Conservation (phyloP, 2,888 invertebrate species). For the Parnassius mnemosyne region DNA sequence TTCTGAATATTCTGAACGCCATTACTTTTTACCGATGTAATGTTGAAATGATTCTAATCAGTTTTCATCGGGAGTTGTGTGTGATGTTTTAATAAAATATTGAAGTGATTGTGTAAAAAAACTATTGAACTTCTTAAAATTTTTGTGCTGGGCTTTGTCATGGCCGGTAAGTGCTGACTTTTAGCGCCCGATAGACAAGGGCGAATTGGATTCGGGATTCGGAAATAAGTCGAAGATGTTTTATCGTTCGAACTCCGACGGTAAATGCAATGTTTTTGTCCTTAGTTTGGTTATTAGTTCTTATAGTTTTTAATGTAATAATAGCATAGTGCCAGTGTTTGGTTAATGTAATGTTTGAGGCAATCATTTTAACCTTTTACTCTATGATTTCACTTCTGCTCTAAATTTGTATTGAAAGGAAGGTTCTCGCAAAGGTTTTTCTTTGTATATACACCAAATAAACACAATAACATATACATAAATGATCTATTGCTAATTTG, state of each 20-base stretch:
- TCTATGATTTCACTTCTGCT: conserved; percentile 54
- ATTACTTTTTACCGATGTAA: conserved; percentile 80
- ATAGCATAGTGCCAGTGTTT: conserved; percentile 72
- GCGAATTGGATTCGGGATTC: conserved; percentile 80
- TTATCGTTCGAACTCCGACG: conserved; percentile 81
- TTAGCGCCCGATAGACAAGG: conserved; percentile 80
- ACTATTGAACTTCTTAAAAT: conserved; percentile 77
- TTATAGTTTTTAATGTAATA: conserved; percentile 70
- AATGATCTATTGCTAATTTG: conserved; percentile 43
- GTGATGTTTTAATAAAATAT: conserved; percentile 78
- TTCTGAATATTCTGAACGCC: conserved; percentile 79
- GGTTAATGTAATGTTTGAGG: conserved; percentile 60
- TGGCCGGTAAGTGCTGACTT: conserved; percentile 89
- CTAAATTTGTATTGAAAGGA: conserved; percentile 50
- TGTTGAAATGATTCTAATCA: conserved; percentile 82
- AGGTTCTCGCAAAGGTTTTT: conserved; percentile 61
- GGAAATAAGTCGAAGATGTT: conserved; percentile 80
- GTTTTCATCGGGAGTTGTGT: conserved; percentile 80
- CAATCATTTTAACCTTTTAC: conserved; percentile 69
- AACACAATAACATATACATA: conserved; percentile 36
- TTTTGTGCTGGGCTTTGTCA: conserved; percentile 84
- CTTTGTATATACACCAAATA: conserved; percentile 32
- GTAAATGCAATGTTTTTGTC: conserved; percentile 80
- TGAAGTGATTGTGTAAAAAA: conserved; percentile 76
- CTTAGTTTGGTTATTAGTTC: conserved; percentile 75